phyloP scores from a whole-genome alignment of 1,140 invertebrate genomes.

The Lepidurus arcticus region DNA sequence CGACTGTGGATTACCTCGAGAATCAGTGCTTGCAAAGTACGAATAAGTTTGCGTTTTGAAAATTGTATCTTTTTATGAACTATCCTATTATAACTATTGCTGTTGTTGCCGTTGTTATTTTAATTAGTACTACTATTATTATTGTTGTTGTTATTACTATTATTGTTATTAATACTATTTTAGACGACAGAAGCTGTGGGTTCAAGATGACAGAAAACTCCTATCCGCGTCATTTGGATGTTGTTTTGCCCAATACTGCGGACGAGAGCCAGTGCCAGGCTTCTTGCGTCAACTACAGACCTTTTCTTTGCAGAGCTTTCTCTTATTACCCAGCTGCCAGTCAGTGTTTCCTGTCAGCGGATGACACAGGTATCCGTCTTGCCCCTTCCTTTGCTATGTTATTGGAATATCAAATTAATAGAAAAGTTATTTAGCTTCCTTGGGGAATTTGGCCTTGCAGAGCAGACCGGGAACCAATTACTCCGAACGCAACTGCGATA shows the following conservation, averaged over 20 bases:
- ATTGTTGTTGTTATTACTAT: neutral
- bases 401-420: neutral
- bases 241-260: slow-evolving; percentile 43
- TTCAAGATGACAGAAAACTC: slow-evolving; percentile 43
- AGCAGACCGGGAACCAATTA: slow-evolving; percentile 46
- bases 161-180: slow-evolving; percentile 17
- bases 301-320: slow-evolving; percentile 48
- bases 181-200: slow-evolving; percentile 41
- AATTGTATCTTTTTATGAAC: neutral
- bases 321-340: slow-evolving; percentile 47
- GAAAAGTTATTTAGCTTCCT: slow-evolving; percentile 38
- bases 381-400: neutral
- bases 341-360: slow-evolving; percentile 48
- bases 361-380: slow-evolving; percentile 39
- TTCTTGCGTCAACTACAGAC: slow-evolving; percentile 43
- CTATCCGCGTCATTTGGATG: slow-evolving; percentile 47
- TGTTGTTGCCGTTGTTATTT: neutral
- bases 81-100: neutral
- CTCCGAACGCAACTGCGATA: slow-evolving; percentile 45
- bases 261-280: slow-evolving; percentile 45
- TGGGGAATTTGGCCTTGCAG: slow-evolving; percentile 43
- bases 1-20: slow-evolving; percentile 49
- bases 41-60: slow-evolving; percentile 1
- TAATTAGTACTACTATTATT: neutral
- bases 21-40: slow-evolving; percentile 48